Conservation (phyloP, 2,888 invertebrate species). For the Cerastis leucographa region DNA sequence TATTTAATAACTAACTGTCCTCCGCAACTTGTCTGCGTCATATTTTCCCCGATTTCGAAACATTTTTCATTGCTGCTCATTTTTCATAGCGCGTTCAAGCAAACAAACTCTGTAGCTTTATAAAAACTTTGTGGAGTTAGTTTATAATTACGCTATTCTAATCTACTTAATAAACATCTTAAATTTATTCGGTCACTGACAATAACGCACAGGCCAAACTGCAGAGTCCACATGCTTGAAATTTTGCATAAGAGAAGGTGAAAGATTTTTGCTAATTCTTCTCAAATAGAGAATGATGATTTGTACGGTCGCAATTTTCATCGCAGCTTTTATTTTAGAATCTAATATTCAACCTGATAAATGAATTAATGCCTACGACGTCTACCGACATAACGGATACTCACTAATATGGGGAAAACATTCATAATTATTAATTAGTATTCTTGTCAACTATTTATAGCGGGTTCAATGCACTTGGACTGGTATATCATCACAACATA, state of each 20-base stretch:
- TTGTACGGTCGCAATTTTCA: neutral
- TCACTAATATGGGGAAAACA: slow-evolving; percentile 5
- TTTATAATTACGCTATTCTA: neutral
- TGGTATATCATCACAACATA: neutral
- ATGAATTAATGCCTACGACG: neutral
- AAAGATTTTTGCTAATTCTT: neutral
- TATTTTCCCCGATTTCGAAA: no score
- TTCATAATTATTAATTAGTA: slow-evolving; percentile 25
- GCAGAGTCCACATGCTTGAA: neutral
- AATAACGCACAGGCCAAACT: neutral
- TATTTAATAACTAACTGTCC: neutral
- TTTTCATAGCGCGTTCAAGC: no score
- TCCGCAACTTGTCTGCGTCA: no score
- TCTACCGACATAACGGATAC: neutral
- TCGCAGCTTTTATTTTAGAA: neutral
- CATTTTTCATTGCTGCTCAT: no score
- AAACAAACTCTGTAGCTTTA: no score
- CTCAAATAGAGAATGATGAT: neutral
- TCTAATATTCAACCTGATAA: neutral
- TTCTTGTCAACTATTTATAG: neutral
- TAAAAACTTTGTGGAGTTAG: neutral
- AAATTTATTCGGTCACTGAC: neutral
- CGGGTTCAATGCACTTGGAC: slow-evolving; percentile 10
- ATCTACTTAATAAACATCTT: neutral
- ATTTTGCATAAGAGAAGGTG: neutral